These are phyloP conservation scores for Triops cancriformis DNA, from an alignment of 1,140 invertebrate genomes.

Conservation along the genomic window DNA sequence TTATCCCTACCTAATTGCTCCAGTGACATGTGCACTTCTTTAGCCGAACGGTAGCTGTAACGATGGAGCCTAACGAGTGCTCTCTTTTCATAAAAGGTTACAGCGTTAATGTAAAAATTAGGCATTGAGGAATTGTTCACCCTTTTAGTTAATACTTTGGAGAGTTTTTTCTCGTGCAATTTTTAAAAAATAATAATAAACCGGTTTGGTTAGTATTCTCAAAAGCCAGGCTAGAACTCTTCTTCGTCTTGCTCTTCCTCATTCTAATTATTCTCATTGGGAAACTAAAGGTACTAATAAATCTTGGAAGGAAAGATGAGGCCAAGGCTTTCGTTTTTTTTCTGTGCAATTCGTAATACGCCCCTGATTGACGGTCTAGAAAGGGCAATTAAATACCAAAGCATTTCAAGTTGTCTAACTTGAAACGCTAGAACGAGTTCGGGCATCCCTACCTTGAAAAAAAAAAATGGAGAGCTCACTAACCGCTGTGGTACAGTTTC, in stretches of 20 bases:
- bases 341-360: not conserved
- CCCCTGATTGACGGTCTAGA: conserved; percentile 9
- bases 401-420: not conserved
- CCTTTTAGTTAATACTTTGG: no score
- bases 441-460: not conserved
- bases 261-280: conserved; percentile 1
- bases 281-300: conserved; percentile 2
- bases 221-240: not conserved
- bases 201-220: not conserved
- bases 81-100: not conserved
- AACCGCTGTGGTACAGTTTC: no score
- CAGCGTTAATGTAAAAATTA: no score
- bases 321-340: not conserved
- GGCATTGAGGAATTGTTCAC: no score
- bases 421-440: not conserved
- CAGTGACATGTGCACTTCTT: no score
- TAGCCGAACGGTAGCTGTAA: no score
- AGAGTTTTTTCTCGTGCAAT: no score
- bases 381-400: conserved; percentile 2
- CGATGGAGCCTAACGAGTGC: not conserved
- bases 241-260: not conserved
- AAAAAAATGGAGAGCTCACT: not conserved
- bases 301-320: not conserved
- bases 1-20: no score
- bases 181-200: not conserved